phyloP scores from a whole-genome alignment of 2,888 invertebrate genomes.

The Dinocampus coccinellae region DNA sequence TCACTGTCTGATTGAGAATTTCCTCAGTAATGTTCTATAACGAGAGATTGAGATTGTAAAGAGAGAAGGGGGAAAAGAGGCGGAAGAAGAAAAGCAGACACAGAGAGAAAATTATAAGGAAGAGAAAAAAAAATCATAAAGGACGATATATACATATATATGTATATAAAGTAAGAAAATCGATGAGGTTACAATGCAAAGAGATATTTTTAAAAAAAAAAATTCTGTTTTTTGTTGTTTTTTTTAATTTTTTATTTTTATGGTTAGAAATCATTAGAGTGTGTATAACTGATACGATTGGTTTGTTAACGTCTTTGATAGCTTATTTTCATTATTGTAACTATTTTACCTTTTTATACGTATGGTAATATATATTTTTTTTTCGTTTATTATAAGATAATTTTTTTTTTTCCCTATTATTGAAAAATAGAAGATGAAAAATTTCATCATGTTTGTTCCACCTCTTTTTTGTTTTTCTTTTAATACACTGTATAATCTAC shows the following conservation, averaged over 20 bases:
- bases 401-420: too few species aligned
- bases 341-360: neutral
- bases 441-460: too few species aligned
- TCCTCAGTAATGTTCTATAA: neutral
- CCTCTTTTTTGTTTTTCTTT: too few species aligned
- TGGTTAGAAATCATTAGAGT: neutral
- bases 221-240: too few species aligned
- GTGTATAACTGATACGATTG: neutral
- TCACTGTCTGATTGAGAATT: neutral
- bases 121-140: neutral
- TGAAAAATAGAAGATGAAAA: neutral
- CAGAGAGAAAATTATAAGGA: neutral
- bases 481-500: too few species aligned
- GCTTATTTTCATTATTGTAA: neutral
- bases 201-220: too few species aligned
- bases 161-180: neutral
- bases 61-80: neutral
- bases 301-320: neutral
- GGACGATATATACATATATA: neutral
- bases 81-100: neutral
- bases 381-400: too few species aligned
- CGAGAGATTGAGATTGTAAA: neutral
- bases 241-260: too few species aligned
- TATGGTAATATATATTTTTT: neutral
- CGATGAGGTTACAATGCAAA: neutral